Base-by-base conservation (phyloP, 2,888 invertebrate genomes). In the Euplexia lucipara region DNA sequence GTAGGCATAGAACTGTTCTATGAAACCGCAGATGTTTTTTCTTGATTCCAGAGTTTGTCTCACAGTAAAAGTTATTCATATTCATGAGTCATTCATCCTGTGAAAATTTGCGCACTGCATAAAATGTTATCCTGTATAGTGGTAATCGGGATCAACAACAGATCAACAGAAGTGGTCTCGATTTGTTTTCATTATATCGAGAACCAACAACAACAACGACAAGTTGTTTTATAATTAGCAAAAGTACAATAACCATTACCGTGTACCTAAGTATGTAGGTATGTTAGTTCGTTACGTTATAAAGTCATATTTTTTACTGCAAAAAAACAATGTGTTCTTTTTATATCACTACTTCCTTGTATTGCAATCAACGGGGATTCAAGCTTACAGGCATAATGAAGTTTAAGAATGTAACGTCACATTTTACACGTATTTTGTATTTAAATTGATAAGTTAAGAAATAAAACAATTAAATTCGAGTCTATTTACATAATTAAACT, bases 311-410 rank as follows among this genome's bases (percentile, higher is more conserved):
- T 22, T 26, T 54, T 57, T 67, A 67, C 2, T 74, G 53, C 32
- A 44, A 32, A 16, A 9, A 9, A 14, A 10, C 12, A 48, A n/a
- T 39, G 32, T 53, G 4, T 16, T 34, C 42, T 26, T 53, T 41
- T 16, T 30, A 14, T 30, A 16, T 1, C 6, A 42, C 10, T 1
- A 68, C 41, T 60, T 71, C 70, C 54, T 60, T 37, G 54, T 54
- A 68, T 37, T 44, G 2, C 67, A 49, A 41, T 35, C 5, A 41
- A 45, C 30, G 44, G 48, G 37, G 60, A 70, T 71, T 71, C 49
- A 53, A 20, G 44, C 26, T 30, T 20, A n/a, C 37, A 41, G 9
- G 22, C 14, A 10, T 49, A 42, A 65, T 54, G 10, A 20, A 6
- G 8, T 1, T 59, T 9, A 59, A 67, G 35, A 42, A 70, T 73